Base-by-base conservation (phyloP, 2,113 vertebrate species). In the Eubucco bourcierii region DNA sequence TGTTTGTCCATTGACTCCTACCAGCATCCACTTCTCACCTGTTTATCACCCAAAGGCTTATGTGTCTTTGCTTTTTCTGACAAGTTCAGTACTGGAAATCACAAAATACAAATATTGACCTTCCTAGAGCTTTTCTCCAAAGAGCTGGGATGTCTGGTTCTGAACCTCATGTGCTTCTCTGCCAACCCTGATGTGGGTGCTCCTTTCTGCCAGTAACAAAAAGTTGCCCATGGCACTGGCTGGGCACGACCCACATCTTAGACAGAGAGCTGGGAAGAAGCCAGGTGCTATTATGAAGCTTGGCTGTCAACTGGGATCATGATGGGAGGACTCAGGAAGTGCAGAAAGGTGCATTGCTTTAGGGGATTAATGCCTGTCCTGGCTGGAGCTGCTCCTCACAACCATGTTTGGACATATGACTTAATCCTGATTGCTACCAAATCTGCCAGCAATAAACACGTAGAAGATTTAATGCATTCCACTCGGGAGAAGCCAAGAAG, bases 351-450 rank as follows among this genome's bases (percentile, higher is more conserved):
- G 75, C n/a, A 4, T 50, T 79, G 82, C 86, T 94, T 60, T 78
- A 77, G 71, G 74, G 66, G 74, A 90, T 91, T 85, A 76, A n/a
- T 88, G 84, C 80, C 79, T 90, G n/a, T 79, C 67, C 91, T 95
- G 90, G 90, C 84, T 95, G 84, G 84, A 84, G 79, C 88, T 95
- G 88, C 73, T 95, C 71, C 60, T 94, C 84, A 39, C 24, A 37
- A 15, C 94, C 70, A 0, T 95, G 63, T 95, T 94, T 88, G 93
- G 94, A 74, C 66, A 29, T 86, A 86, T 95, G 96, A 95, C 94
- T 95, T 96, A 92, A 97, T 96, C 81, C 78, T 1, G 1, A 67
- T 74, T 7, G 0, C 91, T 96, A 66, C 72, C 74, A 85, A 53
- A 87, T 89, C 80, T 75, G n/a, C 59, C 60, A 33, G 68, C 89